Percentiles rank a stretch among this genome's conserved stretches.
Evolutionary conservation across 2,113 vertebrate genomes (phyloP).

Genomic region (Leuciscus idus): DNA sequence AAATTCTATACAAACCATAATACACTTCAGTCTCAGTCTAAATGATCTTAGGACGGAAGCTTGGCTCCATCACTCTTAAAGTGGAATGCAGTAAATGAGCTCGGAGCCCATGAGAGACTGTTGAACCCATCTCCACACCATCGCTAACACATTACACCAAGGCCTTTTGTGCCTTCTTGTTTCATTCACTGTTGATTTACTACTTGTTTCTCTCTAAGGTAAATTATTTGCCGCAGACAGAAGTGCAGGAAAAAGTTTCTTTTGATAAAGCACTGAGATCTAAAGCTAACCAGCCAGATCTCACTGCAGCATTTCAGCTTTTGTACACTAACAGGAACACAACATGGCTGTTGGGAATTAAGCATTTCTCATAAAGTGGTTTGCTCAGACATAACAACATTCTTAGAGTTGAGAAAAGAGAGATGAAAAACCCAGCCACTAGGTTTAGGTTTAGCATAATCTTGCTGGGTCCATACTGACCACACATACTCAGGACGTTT

Average conservation of each 20-base stretch:
- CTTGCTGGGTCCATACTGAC: not conserved
- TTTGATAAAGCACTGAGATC: conserved; percentile 4
- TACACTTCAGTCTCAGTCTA: not conserved
- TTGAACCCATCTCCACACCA: conserved; percentile 54
- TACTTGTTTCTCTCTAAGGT: conserved; percentile 13
- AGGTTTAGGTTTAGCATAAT: not conserved
- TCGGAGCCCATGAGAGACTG: conserved; percentile 28
- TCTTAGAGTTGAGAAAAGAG: not conserved
- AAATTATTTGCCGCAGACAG: conserved; percentile 39
- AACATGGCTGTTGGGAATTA: conserved; percentile 30
- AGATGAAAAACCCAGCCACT: not conserved
- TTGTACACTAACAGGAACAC: conserved; percentile 30
- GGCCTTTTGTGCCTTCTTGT: conserved; percentile 45
- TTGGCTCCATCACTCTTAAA: not conserved
- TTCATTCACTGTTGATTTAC: conserved; percentile 52
- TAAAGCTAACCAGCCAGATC: not conserved
- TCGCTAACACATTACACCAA: conserved; percentile 44
- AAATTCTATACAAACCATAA: conserved; percentile 26
- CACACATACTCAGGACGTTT: not conserved
- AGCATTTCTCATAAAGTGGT: conserved; percentile 51
- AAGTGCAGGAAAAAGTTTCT: conserved; percentile 32
- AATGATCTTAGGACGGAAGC: not conserved
- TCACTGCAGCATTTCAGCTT: not conserved
- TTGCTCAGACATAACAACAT: conserved; percentile 54
- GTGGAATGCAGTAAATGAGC: not conserved